phyloP scores from a whole-genome alignment of 2,797 vertebrate genomes.

The Darevskia mixta region DNA sequence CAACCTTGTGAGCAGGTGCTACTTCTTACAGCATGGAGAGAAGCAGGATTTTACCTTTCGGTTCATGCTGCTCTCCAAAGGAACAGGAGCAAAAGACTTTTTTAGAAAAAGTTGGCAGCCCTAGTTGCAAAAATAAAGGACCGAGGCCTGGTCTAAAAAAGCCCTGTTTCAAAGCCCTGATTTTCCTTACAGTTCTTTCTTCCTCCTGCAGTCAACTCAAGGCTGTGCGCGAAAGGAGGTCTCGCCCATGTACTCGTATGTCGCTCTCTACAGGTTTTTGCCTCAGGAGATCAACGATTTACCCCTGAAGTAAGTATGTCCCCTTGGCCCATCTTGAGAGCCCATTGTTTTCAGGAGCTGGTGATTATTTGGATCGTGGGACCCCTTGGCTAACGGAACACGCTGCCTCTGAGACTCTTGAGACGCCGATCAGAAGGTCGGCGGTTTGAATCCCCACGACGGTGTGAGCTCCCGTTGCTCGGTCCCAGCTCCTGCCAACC shows the following conservation, averaged over 20 bases:
- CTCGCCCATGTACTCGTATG: slow-evolving; percentile 91
- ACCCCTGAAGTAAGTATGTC: slow-evolving; percentile 88
- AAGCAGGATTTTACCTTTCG: not conserved
- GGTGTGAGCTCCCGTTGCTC: too few species aligned
- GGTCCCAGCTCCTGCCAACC: too few species aligned
- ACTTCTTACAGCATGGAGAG: not conserved
- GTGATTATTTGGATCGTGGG: not conserved
- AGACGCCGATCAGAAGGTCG: too few species aligned
- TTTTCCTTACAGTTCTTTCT: not conserved
- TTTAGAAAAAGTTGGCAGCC: not conserved
- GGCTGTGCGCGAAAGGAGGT: slow-evolving; percentile 76
- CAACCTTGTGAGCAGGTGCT: not conserved
- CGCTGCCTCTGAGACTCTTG: too few species aligned
- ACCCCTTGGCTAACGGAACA: too few species aligned
- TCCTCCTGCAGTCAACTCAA: slow-evolving; percentile 31
- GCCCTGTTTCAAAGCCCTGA: not conserved
- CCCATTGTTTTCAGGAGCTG: not conserved
- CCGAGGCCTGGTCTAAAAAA: not conserved
- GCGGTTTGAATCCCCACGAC: too few species aligned
- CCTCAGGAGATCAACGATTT: slow-evolving; percentile 93
- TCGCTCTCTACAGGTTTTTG: slow-evolving; percentile 91
- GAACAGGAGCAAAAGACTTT: not conserved
- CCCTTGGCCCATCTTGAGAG: not conserved
- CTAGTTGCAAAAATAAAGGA: not conserved
- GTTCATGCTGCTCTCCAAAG: not conserved